These are phyloP conservation scores for Drosophila athabasca DNA, from an alignment of 1,140 invertebrate genomes.

Conservation along the genomic window DNA sequence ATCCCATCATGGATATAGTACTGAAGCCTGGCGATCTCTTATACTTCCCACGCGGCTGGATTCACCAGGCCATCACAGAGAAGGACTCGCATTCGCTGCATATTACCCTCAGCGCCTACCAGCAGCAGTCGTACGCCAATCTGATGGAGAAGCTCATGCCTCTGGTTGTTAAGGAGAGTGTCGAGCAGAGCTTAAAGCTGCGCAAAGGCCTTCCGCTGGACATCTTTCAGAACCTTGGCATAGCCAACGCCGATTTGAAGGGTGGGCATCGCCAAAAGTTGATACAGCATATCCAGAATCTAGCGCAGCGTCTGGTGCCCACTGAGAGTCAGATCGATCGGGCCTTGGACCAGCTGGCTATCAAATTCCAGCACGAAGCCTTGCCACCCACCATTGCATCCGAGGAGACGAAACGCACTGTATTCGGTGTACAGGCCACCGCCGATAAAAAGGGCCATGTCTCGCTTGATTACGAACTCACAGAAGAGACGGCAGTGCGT, in stretches of 20 bases:
- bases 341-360: constrained; percentile 93
- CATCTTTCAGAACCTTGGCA: constrained; percentile 90
- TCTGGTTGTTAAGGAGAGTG: constrained; percentile 89
- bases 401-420: constrained; percentile 88
- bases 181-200: constrained; percentile 88
- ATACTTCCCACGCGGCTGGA: constrained; percentile 96
- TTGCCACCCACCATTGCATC: constrained; percentile 91
- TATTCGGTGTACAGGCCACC: constrained; percentile 88
- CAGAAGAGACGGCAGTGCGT: constrained; percentile 88
- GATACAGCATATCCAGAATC: constrained; percentile 85
- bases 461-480: constrained; percentile 87
- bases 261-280: constrained; percentile 85
- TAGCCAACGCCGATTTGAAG: constrained; percentile 85
- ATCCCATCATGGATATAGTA: constrained; percentile 90
- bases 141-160: constrained; percentile 93
- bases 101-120: constrained; percentile 95
- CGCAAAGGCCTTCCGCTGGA: constrained; percentile 92
- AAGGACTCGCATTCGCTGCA: constrained; percentile 93
- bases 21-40: constrained; percentile 95
- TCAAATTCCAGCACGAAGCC: constrained; percentile 93
- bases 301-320: constrained; percentile 44
- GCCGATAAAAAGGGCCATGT: constrained; percentile 88
- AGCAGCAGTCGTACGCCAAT: constrained; percentile 95
- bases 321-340: constrained; percentile 89
- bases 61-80: constrained; percentile 94